Conservation (phyloP, 2,797 vertebrate species). For the Chromobotia macracanthus region DNA sequence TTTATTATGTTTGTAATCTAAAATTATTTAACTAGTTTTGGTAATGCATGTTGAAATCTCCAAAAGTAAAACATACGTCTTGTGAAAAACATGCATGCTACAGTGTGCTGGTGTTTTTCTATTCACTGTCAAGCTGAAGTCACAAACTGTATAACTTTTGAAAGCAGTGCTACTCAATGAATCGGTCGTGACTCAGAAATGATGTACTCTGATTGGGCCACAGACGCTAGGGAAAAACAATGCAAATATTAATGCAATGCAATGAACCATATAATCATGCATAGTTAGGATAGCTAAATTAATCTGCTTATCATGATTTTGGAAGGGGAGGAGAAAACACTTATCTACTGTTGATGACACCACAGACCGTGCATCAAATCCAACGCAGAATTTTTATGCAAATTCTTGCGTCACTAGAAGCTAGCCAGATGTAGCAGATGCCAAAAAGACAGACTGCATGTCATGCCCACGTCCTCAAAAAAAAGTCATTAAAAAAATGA, state of each 20-base stretch:
- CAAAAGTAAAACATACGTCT: not conserved
- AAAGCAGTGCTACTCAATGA: not conserved
- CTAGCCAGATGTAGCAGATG: not conserved
- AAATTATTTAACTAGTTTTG: not conserved
- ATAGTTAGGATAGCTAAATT: not conserved
- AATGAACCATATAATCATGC: not conserved
- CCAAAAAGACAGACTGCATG: not conserved
- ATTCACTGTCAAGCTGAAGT: not conserved
- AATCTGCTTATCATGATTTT: slow-evolving; percentile 8
- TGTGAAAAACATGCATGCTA: not conserved
- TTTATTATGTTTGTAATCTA: not conserved
- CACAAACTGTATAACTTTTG: not conserved
- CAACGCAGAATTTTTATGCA: not conserved
- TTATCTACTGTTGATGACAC: slow-evolving; percentile 6
- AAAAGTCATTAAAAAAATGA: not conserved
- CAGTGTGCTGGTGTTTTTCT: not conserved
- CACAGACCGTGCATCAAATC: not conserved
- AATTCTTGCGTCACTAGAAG: not conserved
- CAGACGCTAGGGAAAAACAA: not conserved
- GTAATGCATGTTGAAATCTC: not conserved
- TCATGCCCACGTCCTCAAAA: too few species aligned
- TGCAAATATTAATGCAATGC: slow-evolving; percentile 13
- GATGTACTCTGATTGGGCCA: not conserved
- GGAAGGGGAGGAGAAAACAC: not conserved
- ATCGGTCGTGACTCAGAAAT: not conserved